Base-by-base conservation (phyloP, 2,797 vertebrate genomes). In the Sebastes nivosus region DNA sequence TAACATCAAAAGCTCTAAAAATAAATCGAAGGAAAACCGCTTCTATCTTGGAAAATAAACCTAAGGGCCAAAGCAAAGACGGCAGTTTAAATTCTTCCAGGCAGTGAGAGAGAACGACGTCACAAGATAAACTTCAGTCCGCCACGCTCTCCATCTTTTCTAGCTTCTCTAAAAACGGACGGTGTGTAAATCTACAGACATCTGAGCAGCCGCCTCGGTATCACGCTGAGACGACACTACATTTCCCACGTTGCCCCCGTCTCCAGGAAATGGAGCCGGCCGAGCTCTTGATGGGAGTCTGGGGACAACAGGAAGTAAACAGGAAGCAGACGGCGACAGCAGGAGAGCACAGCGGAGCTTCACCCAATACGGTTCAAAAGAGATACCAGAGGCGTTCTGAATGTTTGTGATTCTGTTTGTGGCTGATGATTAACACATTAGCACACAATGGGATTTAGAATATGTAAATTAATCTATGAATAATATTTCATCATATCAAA, bases 241-340 rank as follows among this genome's bases (percentile, higher is more conserved):
- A 34, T 77, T 88, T 91, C 84, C 81, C 88, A 89, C 29, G 57
- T 57, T 72, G 77, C 63, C 52, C 50, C 46, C 24, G 66, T 61
- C 68, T 80, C 61, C 65, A 67, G 84, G 88, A 91, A 85, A 69
- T 6, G 18, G 42, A 64, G 60, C 65, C 74, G 10, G 67, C 6
- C 0, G 77, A 61, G 20, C 67, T 36, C 60, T 36, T 12, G 75
- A 36, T 8, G 16, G 77, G 71, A 75, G 79, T 55, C 84, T 64
- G 74, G 64, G 67, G 18, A 78, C 29, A 42, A 60, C 76, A 46
- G 86, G 88, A 88, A 84, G 83, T 63, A 73, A 86, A 90, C 82
- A 90, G 84, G 84, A 88, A 83, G 74, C 18, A 8, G 59, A 16
- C 34, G 24, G 24, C 7, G 5, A 77, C 42, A 50, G 58, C 72